These are phyloP conservation scores for Cerastis rubricosa DNA, from an alignment of 2,888 invertebrate species.

Conservation along the genomic window DNA sequence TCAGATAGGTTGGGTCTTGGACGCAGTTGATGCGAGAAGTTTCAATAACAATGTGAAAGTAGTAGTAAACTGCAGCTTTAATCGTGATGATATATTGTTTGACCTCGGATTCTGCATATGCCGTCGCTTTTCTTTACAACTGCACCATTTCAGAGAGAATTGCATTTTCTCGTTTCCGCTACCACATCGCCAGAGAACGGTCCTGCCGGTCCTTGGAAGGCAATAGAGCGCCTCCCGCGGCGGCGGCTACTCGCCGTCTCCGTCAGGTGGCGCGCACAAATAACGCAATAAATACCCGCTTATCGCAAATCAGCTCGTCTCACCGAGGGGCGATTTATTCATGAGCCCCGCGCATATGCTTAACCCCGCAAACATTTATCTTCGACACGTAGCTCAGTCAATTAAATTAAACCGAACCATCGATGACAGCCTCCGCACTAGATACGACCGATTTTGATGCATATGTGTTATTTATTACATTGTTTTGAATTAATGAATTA, in stretches of 20 bases:
- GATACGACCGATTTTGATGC: slow-evolving; percentile 79
- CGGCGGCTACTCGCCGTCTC: slow-evolving; percentile 70
- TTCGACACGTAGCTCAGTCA: slow-evolving; percentile 87
- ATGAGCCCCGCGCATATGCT: slow-evolving; percentile 86
- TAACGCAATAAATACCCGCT: slow-evolving; percentile 89
- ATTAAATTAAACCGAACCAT: slow-evolving; percentile 89
- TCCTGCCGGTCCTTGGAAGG: slow-evolving; percentile 68
- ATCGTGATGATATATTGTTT: no score
- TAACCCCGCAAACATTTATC: slow-evolving; percentile 89
- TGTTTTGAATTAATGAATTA: slow-evolving; percentile 70
- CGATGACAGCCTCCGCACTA: slow-evolving; percentile 85
- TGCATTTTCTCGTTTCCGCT: slow-evolving; percentile 21
- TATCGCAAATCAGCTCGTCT: slow-evolving; percentile 90
- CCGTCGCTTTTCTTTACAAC: not conserved
- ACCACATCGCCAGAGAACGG: slow-evolving; percentile 3
- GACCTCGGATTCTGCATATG: not conserved
- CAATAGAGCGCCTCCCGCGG: slow-evolving; percentile 85
- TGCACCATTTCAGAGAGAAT: not conserved
- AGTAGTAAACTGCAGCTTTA: not conserved
- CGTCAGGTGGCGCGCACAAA: slow-evolving; percentile 83
- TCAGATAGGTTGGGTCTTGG: not conserved
- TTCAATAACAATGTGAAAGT: not conserved
- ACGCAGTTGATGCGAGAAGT: not conserved
- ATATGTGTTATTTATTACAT: slow-evolving; percentile 85
- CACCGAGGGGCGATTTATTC: slow-evolving; percentile 88